A percentile compares a stretch with the other conserved stretches of the same genome.
Evolutionary conservation across 2,888 invertebrate species (phyloP).

Genomic region (Melikaiella ostensackeni): DNA sequence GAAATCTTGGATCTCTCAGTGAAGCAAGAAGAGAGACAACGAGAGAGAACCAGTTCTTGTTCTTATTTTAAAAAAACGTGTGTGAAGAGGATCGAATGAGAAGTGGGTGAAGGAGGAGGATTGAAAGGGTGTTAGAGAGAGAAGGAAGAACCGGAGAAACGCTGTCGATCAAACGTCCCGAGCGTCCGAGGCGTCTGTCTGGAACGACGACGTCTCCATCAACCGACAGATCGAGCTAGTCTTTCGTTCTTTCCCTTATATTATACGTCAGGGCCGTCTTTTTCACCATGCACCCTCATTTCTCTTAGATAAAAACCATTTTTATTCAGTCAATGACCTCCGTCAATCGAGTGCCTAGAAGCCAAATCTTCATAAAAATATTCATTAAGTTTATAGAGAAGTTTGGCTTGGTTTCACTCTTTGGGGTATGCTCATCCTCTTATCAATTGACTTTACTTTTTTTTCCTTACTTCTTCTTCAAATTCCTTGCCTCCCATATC

Average conservation of each 20-base stretch:
- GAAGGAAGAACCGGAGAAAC: constrained; percentile 41
- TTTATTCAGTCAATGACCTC: background rate
- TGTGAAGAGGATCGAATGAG: constrained; percentile 1
- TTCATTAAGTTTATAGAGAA: no score
- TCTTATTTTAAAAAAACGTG: background rate
- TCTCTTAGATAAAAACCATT: background rate
- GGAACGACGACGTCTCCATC: constrained; percentile 57
- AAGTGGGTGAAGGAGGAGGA: constrained; percentile 41
- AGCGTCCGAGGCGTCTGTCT: constrained; percentile 55
- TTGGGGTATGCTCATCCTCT: no score
- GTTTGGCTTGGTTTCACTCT: no score
- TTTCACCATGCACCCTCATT: background rate
- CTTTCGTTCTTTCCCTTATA: constrained; percentile 30
- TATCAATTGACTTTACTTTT: no score
- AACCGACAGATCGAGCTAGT: constrained; percentile 41
- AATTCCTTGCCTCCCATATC: no score
- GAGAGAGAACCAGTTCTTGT: background rate
- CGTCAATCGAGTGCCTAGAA: no score
- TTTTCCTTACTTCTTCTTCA: no score
- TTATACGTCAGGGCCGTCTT: constrained; percentile 17
- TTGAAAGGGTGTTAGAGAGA: constrained; percentile 42
- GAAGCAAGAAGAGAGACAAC: background rate
- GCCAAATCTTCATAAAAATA: no score
- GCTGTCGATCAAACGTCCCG: constrained; percentile 57
- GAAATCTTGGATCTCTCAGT: no score